phyloP scores from a whole-genome alignment of 2,888 invertebrate genomes.

The Sesia apiformis region DNA sequence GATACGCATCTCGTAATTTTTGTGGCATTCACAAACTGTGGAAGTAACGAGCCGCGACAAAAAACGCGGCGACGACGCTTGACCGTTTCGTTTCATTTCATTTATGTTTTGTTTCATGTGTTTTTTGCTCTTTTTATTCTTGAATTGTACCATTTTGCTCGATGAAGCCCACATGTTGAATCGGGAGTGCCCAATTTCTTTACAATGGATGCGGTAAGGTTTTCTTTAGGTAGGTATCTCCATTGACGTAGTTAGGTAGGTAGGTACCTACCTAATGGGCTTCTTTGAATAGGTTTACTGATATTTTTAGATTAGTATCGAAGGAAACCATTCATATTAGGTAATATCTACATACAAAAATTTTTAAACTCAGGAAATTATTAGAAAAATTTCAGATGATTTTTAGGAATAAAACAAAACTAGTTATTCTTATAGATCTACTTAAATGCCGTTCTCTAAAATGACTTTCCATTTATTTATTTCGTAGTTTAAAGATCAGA shows the following conservation, averaged over 20 bases:
- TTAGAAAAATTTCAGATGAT: no score
- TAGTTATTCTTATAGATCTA: background rate
- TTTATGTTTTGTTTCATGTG: constrained; percentile 23
- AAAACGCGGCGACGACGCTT: constrained; percentile 33
- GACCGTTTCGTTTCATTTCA: constrained; percentile 23
- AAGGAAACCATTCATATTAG: no score
- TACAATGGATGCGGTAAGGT: no score
- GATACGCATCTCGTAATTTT: constrained; percentile 10
- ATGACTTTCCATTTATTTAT: constrained; percentile 23
- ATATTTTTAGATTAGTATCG: no score
- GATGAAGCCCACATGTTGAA: constrained; percentile 46
- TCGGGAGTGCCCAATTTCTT: no score
- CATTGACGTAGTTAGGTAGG: no score
- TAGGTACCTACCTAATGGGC: no score
- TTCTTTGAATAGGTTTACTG: no score
- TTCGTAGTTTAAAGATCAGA: constrained; percentile 14
- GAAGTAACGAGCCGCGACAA: constrained; percentile 51
- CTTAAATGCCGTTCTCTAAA: background rate
- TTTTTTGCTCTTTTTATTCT: constrained; percentile 28
- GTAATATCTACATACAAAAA: no score
- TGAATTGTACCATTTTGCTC: constrained; percentile 46
- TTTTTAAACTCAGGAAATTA: no score
- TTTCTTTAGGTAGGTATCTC: no score
- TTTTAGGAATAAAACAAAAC: no score
- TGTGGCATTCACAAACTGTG: constrained; percentile 15